Evolutionary conservation across 2,113 vertebrate species (phyloP).

Genomic region (Salvelinus fontinalis): DNA sequence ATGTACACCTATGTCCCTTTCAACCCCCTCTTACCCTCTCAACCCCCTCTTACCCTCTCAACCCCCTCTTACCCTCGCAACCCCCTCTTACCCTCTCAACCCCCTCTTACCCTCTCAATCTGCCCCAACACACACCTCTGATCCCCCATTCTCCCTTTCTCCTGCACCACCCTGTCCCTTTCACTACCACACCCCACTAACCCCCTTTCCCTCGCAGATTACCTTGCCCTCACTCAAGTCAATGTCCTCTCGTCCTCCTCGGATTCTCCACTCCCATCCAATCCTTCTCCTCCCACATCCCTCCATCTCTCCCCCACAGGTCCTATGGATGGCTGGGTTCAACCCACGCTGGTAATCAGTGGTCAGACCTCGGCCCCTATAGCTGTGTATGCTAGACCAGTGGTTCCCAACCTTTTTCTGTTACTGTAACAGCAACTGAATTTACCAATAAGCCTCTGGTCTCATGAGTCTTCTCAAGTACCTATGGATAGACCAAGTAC

Average conservation of each 20-base stretch:
- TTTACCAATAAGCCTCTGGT: too few relatives aligned
- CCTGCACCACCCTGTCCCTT: not conserved
- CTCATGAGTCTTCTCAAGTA: too few relatives aligned
- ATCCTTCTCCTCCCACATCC: not conserved
- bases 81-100: not conserved
- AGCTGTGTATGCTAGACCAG: conserved; percentile 6
- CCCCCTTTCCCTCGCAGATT: not conserved
- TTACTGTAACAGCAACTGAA: too few relatives aligned
- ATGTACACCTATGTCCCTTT: conserved; percentile 13
- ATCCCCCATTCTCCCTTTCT: not conserved
- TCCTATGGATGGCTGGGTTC: conserved; percentile 31
- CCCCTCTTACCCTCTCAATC: not conserved
- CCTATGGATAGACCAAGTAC: too few relatives aligned
- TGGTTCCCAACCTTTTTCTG: too few relatives aligned
- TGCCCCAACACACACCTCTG: not conserved
- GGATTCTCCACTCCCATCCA: not conserved
- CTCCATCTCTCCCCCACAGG: conserved; percentile 7
- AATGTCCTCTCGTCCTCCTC: too few relatives aligned
- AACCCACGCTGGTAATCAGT: conserved; percentile 45
- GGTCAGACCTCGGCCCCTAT: conserved; percentile 35
- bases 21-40: not conserved
- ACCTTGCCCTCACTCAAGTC: too few relatives aligned
- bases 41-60: not conserved
- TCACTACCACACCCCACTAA: not conserved
- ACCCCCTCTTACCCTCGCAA: too few relatives aligned